Evolutionary conservation across 2,888 invertebrate species (phyloP).

Genomic region (Parnassius smintheus): DNA sequence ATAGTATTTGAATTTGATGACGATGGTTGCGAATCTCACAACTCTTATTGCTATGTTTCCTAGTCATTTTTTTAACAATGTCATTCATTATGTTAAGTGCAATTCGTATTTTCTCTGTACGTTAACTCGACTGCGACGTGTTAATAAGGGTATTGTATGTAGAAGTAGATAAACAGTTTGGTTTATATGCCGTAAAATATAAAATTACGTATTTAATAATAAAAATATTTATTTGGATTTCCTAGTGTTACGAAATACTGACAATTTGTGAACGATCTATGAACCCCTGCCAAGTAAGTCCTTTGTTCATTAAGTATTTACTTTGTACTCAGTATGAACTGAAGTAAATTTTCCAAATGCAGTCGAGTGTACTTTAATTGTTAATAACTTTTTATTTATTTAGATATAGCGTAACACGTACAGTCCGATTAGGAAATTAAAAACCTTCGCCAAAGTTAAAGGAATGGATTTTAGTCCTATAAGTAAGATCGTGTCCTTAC

Average conservation of each 20-base stretch:
- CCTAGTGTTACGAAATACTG: neutral
- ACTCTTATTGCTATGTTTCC: slow-evolving; percentile 26
- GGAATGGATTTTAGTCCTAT: too few relatives aligned
- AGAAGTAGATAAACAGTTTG: slow-evolving; percentile 17
- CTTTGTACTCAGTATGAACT: too few relatives aligned
- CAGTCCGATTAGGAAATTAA: too few relatives aligned
- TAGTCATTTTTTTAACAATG: slow-evolving; percentile 39
- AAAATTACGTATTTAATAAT: neutral
- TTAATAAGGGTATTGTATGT: slow-evolving; percentile 23
- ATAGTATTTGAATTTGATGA: neutral
- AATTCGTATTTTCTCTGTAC: slow-evolving; percentile 19
- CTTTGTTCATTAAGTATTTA: neutral
- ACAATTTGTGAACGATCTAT: neutral
- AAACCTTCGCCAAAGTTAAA: too few relatives aligned
- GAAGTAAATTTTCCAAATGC: too few relatives aligned
- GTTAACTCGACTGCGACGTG: slow-evolving; percentile 9
- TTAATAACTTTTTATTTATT: neutral
- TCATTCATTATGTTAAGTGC: slow-evolving; percentile 18
- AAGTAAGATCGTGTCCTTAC: too few relatives aligned
- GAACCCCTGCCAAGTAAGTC: neutral
- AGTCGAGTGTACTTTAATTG: neutral
- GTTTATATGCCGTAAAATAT: neutral
- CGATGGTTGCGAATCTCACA: slow-evolving; percentile 1
- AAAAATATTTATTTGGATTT: neutral
- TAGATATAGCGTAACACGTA: too few relatives aligned